Conservation (phyloP, 2,113 vertebrate genomes). For the Charadrius vociferus region DNA sequence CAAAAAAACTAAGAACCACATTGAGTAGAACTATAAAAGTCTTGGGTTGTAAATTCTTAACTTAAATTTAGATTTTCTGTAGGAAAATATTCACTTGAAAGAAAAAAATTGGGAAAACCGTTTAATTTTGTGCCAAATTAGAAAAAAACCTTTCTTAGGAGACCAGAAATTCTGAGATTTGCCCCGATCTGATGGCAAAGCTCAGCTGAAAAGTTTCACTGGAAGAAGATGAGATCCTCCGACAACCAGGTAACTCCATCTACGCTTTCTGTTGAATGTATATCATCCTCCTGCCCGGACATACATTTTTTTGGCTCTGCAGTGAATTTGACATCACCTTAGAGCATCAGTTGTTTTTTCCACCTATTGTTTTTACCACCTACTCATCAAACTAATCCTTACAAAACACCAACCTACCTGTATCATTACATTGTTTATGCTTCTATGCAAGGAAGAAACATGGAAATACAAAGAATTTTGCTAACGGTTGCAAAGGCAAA, state of each 20-base stretch:
- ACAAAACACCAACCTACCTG: not conserved
- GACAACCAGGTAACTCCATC: not conserved
- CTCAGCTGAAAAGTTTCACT: not conserved
- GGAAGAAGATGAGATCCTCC: not conserved
- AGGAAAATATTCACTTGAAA: not conserved
- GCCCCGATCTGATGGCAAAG: not conserved
- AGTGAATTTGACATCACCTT: not conserved
- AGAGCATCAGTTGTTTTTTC: not conserved
- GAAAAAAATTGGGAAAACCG: accelerated
- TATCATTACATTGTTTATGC: not conserved
- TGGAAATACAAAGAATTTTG: not conserved
- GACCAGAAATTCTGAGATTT: not conserved
- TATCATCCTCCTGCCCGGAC: not conserved
- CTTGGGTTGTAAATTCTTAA: not conserved
- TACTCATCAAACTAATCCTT: not conserved
- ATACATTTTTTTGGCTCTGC: not conserved
- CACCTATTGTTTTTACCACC: not conserved
- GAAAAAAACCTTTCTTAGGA: not conserved
- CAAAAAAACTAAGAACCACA: not conserved
- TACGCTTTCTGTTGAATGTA: not conserved
- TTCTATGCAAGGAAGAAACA: not conserved
- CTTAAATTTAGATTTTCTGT: not conserved
- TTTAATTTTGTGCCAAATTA: not conserved
- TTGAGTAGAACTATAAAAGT: not conserved
- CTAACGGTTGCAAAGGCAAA: not conserved